Evolutionary conservation across 2,113 vertebrate species (phyloP), one percentile per base, ranked within the genome.

Genomic region (Trinectes maculatus): DNA sequence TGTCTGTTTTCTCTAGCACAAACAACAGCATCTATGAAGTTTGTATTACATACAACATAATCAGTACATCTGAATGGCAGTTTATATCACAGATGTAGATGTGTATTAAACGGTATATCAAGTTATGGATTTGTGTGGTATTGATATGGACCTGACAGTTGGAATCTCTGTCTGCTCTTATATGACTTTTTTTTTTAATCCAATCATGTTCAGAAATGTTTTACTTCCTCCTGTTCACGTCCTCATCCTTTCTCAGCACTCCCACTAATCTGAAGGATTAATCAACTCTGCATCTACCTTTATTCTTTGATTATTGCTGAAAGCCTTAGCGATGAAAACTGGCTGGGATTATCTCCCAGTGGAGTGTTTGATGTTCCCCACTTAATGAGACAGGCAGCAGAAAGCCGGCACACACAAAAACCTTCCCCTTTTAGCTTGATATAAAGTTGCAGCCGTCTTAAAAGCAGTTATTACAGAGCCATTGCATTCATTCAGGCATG

Each of bases 251-350:
- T 80, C 25, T 39, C 56, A 58, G 55, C 73, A 76, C 73, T 84
- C 75, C 56, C 76, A 66, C 78, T 86, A 82, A 89, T 86, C 82
- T 86, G 42, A 47, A 63, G 74, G 80, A 87, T 86, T 77, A 70
- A 77, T 6, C 84, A 82, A 76, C 70, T 80, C 59, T 74, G 62
- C 59, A 74, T 79, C 77, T 85, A 89, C 86, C 76, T 86, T 78
- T 71, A 80, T 79, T 80, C 80, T 85, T 79, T 89, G 86, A 85
- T 89, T 86, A 71, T 63, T 47, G 44, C 74, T 76, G 62, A 85
- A 84, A 84, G 73, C 70, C 62, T 26, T 52, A 61, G 76, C 12
- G 34, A 59, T 54, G 58, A 57, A 74, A 66, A 78, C 54, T 16
- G 62, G 37, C 49, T 73, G 31, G 67, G 82, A 87, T 90, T 87